A percentile compares a stretch with the other conserved stretches of the same genome.
Conservation (phyloP, 2,113 vertebrate species). For the Nettapus auritus region DNA sequence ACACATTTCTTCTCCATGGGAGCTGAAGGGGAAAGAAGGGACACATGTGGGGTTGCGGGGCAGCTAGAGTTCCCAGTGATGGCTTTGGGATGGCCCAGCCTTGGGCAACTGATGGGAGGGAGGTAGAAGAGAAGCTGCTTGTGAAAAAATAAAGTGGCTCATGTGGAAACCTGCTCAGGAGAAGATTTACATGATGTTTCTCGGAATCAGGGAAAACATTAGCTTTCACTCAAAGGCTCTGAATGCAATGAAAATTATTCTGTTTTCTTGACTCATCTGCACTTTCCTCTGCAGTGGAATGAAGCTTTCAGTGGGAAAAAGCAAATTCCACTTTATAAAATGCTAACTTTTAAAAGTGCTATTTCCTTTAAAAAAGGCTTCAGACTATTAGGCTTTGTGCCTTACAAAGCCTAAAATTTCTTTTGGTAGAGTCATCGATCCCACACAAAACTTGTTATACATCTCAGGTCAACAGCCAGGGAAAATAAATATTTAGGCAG, state of each 20-base stretch:
- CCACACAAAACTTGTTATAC: background rate
- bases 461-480: background rate
- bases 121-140: background rate
- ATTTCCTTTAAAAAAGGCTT: conserved; percentile 1
- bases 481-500: background rate
- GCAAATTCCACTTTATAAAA: conserved; percentile 12
- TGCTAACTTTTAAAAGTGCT: background rate
- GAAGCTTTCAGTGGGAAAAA: conserved; percentile 23
- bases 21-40: background rate
- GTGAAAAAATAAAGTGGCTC: accelerated
- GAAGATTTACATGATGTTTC: background rate
- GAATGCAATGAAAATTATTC: conserved; percentile 15
- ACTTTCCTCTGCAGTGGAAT: background rate
- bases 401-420: background rate
- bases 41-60: background rate
- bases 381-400: background rate
- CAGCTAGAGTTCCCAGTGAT: background rate
- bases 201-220: background rate
- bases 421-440: background rate
- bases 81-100: background rate
- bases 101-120: background rate
- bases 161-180: background rate
- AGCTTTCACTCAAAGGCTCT: background rate
- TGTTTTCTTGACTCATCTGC: conserved; percentile 38
- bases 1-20: background rate